Evolutionary conservation across 2,797 vertebrate species (phyloP), one percentile per base, ranked within the genome.

Genomic region (Aulostomus chinensis): DNA sequence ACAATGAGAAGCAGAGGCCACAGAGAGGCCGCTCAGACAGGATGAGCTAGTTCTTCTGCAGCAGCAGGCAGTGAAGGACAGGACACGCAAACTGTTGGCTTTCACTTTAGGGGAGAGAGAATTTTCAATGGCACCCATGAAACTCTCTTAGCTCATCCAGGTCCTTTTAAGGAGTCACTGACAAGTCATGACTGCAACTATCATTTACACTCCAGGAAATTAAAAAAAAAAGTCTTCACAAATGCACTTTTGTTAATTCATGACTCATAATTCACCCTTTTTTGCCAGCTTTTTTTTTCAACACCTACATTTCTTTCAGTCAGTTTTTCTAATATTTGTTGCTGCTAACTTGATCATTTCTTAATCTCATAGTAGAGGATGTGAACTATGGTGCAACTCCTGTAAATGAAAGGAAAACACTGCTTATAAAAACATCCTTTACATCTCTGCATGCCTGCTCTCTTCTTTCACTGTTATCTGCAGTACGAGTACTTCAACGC

Each of bases 401-500:
- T n/a, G n/a, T n/a, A n/a, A n/a, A n/a, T n/a, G n/a, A n/a, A n/a
- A n/a, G n/a, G n/a, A n/a, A n/a, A n/a, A n/a, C n/a, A n/a, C n/a
- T n/a, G n/a, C n/a, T n/a, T n/a, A n/a, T n/a, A n/a, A n/a, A n/a
- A n/a, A n/a, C 22, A 24, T 24, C 22, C 22, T 8, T 24, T 8
- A 41, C 9, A 16, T 41, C 15, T 2, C 7, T 40, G n/a, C n/a
- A n/a, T n/a, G n/a, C n/a, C 7, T 24, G 36, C 34, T 10, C 1
- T 7, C 10, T 9, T 32, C 36, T 25, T 31, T 30, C 4, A 2
- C 33, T 22, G 9, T 37, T 28, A 7, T 61, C 47, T 26, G 78
- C 85, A 98, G 96, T 99, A 98, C 5, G 95, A 98, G 83, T 98
- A 99, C 76, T 98, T 97, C 87, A 99, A 98, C 28, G 96, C 96